phyloP scores from a whole-genome alignment of 2,888 invertebrate genomes.

The Petrophora chlorosata region DNA sequence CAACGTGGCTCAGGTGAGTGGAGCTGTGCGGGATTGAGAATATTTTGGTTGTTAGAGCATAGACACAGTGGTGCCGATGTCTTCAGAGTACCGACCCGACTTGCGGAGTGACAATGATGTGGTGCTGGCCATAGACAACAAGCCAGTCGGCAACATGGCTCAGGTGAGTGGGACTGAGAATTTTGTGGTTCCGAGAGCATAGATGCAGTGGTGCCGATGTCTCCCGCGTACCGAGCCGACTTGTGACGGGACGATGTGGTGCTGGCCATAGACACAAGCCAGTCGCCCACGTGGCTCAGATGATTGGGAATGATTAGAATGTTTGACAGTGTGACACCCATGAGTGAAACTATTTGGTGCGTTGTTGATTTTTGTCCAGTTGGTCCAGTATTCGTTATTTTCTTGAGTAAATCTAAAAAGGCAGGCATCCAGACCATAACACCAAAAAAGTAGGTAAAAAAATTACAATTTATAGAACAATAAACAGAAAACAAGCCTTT shows the following conservation, averaged over 20 bases:
- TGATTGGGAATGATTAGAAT: slow-evolving; percentile 49
- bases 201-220: slow-evolving; percentile 91
- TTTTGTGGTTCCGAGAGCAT: neutral
- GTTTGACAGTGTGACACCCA: neutral
- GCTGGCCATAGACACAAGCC: slow-evolving; percentile 90
- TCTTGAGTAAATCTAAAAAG: too few relatives aligned
- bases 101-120: slow-evolving; percentile 88
- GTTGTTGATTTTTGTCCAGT: too few relatives aligned
- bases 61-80: slow-evolving; percentile 88
- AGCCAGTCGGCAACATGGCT: slow-evolving; percentile 89
- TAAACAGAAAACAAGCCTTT: neutral
- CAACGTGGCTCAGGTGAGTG: slow-evolving; percentile 89
- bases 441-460: too few relatives aligned
- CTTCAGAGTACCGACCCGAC: slow-evolving; percentile 90
- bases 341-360: too few relatives aligned
- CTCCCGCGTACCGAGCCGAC: slow-evolving; percentile 91
- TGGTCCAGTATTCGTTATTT: too few relatives aligned
- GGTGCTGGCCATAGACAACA: slow-evolving; percentile 91
- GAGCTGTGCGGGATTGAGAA: neutral
- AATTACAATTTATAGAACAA: too few relatives aligned
- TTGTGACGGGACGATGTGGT: slow-evolving; percentile 89
- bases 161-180: slow-evolving; percentile 82
- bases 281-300: slow-evolving; percentile 90
- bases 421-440: too few relatives aligned
- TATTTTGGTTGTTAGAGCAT: slow-evolving; percentile 37